A percentile compares a stretch with the other conserved stretches of the same genome.
Evolutionary conservation across 2,888 invertebrate species (phyloP).

Genomic region (Incurvaria masculella): DNA sequence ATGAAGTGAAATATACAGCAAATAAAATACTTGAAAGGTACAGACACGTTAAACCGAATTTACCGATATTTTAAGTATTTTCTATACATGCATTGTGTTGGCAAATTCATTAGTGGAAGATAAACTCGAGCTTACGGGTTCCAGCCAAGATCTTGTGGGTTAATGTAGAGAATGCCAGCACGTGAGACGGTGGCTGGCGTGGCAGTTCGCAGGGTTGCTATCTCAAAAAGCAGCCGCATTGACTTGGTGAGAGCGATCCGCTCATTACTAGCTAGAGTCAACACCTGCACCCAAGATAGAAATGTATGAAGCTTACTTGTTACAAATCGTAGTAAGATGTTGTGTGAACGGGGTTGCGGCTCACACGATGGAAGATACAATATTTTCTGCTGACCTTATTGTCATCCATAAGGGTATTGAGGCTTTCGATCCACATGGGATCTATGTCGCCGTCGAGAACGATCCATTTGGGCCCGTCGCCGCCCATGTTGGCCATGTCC

Average conservation of each 20-base stretch:
- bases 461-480: slow-evolving; percentile 90
- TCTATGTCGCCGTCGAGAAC: slow-evolving; percentile 95
- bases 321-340: not conserved
- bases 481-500: slow-evolving; percentile 86
- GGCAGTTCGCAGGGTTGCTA: slow-evolving; percentile 83
- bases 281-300: slow-evolving; percentile 45
- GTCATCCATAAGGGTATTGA: slow-evolving; percentile 97
- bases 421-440: slow-evolving; percentile 97
- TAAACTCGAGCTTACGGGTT: slow-evolving; percentile 67
- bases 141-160: slow-evolving; percentile 94
- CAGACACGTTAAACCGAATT: too few species aligned
- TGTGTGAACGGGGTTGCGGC: too few species aligned
- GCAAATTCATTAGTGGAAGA: not conserved
- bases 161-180: slow-evolving; percentile 92
- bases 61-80: too few species aligned
- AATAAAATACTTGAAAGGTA: too few species aligned
- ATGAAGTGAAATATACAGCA: too few species aligned
- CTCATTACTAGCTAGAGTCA: slow-evolving; percentile 93
- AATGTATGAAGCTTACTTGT: too few species aligned
- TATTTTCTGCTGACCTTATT: slow-evolving; percentile 90
- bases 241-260: slow-evolving; percentile 84
- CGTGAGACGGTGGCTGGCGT: slow-evolving; percentile 95
- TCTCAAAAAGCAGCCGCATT: slow-evolving; percentile 94
- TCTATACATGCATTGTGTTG: not conserved
- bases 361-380: slow-evolving; percentile 6